Evolutionary conservation across 2,888 invertebrate genomes (phyloP), one percentile per base, ranked within the genome.

Genomic region (Charanyca ferruginea): DNA sequence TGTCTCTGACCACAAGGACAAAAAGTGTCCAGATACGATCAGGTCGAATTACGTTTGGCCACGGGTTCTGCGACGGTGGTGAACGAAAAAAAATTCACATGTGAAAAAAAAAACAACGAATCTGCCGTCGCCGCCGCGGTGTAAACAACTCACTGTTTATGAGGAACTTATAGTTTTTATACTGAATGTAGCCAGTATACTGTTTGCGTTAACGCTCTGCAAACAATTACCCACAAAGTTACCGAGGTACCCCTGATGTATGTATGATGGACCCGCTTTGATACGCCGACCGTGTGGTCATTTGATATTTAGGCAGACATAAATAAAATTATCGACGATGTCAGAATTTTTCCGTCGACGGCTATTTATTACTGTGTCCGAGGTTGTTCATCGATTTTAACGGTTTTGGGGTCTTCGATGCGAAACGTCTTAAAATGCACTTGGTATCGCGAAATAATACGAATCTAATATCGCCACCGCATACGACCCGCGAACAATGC

Each of bases 391-490:
- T 80, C 80, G 82, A 84, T 85, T 86, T 85, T 81, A 85, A 87
- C 86, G 85, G 83, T 79, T 86, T n/a, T 77, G 62, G 66, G 70
- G 35, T 62, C 54, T 66, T 73, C 47, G 69, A 73, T 68, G 61
- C 63, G 66, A 80, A 71, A 73, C 72, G 52, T 68, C 68, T 76
- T 62, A 74, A 73, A 76, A 74, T 83, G 70, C 79, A 80, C 79
- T 84, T 74, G 71, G 83, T 75, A 78, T 80, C 79, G 88, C 88
- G 81, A 86, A 85, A 91, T 91, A 94, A 95, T 95, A 92, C 90
- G 93, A 93, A 88, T 92, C 93, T 91, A 93, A 95, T 95, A 93
- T 92, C 90, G 94, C 94, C 93, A 94, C 95, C 91, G 92, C 93
- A 91, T 92, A 90, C 89, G 90, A 87, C 74, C 86, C 83, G 86